Percentiles rank a stretch among this genome's conserved stretches.
These are phyloP conservation scores for Neostethus bicornis DNA, from an alignment of 2,797 vertebrate species.

Conservation along the genomic window DNA sequence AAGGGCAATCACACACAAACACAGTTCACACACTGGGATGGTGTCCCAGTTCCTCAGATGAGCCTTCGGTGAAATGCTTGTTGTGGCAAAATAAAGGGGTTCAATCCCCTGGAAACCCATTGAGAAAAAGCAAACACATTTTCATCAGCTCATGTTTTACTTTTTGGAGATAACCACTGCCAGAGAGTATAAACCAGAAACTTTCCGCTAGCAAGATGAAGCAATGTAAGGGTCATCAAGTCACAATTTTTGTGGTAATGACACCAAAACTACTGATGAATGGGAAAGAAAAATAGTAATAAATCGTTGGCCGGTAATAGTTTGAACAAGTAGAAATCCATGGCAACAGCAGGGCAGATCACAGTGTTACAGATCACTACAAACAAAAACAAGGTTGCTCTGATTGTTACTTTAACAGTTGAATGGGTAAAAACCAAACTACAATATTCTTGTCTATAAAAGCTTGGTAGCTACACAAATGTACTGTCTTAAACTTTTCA, in stretches of 20 bases:
- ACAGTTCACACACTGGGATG: slow-evolving; percentile 42
- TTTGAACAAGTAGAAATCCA: slow-evolving; percentile 46
- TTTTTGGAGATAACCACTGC: slow-evolving; percentile 3
- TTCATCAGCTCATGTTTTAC: slow-evolving; percentile 17
- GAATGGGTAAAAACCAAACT: too few species aligned
- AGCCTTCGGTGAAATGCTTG: slow-evolving; percentile 38
- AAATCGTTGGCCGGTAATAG: slow-evolving; percentile 36
- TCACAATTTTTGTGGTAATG: neutral
- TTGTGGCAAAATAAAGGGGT: slow-evolving; percentile 35
- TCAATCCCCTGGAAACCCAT: slow-evolving; percentile 28
- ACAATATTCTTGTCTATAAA: too few species aligned
- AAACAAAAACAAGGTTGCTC: slow-evolving; percentile 41
- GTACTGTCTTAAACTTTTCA: too few species aligned
- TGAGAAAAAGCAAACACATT: slow-evolving; percentile 17
- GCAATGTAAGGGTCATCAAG: slow-evolving; percentile 5
- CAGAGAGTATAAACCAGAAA: slow-evolving; percentile 14
- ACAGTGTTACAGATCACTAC: slow-evolving; percentile 28
- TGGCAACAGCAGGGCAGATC: slow-evolving; percentile 43
- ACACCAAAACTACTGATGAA: slow-evolving; percentile 24
- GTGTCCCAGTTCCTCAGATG: slow-evolving; percentile 61
- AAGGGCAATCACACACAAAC: slow-evolving; percentile 46
- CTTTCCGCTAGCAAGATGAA: slow-evolving; percentile 9
- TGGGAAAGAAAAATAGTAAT: slow-evolving; percentile 4
- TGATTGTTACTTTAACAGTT: too few species aligned
- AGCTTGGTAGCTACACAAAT: too few species aligned